Percentiles rank a stretch among this genome's conserved stretches.
These are phyloP conservation scores for Furnarius figulus DNA, from an alignment of 2,113 vertebrate genomes.

Conservation along the genomic window DNA sequence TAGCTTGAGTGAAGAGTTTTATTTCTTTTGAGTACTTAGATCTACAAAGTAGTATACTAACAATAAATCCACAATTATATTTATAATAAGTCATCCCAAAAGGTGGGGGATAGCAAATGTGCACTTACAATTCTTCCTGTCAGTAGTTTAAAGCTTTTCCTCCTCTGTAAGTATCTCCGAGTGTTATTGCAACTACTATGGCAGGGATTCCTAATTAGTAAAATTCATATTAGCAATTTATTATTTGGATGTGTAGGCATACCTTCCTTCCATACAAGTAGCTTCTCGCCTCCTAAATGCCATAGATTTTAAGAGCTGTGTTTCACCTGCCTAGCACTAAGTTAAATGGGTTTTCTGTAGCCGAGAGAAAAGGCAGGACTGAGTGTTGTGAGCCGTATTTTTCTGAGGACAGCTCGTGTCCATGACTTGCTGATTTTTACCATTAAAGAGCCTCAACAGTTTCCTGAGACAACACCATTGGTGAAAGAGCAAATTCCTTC, in stretches of 20 bases:
- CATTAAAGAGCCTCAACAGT: neutral
- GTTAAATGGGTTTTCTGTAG: neutral
- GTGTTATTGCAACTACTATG: conserved; percentile 27
- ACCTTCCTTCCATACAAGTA: neutral
- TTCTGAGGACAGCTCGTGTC: neutral
- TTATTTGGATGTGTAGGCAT: rapidly evolving
- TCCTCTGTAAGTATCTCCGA: conserved; percentile 33
- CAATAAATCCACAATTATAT: neutral
- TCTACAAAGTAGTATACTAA: neutral
- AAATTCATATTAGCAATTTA: neutral
- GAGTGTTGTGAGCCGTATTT: neutral
- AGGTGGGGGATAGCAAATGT: neutral
- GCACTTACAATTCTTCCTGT: conserved; percentile 65
- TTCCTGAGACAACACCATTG: neutral
- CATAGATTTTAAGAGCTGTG: neutral
- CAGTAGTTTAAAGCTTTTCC: conserved; percentile 22
- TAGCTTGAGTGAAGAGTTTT: neutral
- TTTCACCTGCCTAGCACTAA: neutral
- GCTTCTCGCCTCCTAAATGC: neutral
- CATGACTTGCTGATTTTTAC: neutral
- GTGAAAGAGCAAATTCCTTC: neutral
- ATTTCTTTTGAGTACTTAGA: neutral
- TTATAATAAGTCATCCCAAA: neutral
- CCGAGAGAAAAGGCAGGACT: neutral
- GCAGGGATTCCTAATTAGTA: conserved; percentile 27